A percentile compares a stretch with the other conserved stretches of the same genome.
phyloP scores from a whole-genome alignment of 2,113 vertebrate species.

The Nothocercus nigrocapillus region DNA sequence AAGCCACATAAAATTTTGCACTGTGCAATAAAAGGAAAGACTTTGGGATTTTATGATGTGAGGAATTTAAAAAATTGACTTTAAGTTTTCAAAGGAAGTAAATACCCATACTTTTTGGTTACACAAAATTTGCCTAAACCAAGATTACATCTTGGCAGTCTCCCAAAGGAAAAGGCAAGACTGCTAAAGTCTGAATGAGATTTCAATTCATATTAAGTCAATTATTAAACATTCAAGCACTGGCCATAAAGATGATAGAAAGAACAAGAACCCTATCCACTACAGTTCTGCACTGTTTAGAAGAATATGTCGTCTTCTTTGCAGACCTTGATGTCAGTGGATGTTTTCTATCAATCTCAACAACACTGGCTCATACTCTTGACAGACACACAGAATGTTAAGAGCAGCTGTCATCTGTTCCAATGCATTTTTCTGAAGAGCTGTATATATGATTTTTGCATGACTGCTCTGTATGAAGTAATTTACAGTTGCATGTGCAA shows the following conservation, averaged over 20 bases:
- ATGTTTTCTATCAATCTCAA: background rate
- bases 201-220: background rate
- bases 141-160: background rate
- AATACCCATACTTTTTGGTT: background rate
- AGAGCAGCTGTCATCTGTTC: background rate
- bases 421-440: background rate
- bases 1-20: background rate
- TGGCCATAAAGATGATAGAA: background rate
- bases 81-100: background rate
- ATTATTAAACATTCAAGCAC: background rate
- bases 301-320: background rate
- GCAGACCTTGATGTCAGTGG: background rate
- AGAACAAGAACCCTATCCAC: background rate
- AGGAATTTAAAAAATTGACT: background rate
- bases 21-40: background rate
- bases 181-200: background rate
- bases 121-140: background rate
- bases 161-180: background rate
- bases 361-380: background rate
- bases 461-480: background rate
- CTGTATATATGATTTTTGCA: background rate
- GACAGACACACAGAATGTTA: background rate
- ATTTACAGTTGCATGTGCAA: background rate
- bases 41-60: background rate
- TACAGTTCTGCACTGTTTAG: background rate